A percentile compares a stretch with the other conserved stretches of the same genome.
Conservation (phyloP, 2,113 vertebrate species). For the Gallinago media region DNA sequence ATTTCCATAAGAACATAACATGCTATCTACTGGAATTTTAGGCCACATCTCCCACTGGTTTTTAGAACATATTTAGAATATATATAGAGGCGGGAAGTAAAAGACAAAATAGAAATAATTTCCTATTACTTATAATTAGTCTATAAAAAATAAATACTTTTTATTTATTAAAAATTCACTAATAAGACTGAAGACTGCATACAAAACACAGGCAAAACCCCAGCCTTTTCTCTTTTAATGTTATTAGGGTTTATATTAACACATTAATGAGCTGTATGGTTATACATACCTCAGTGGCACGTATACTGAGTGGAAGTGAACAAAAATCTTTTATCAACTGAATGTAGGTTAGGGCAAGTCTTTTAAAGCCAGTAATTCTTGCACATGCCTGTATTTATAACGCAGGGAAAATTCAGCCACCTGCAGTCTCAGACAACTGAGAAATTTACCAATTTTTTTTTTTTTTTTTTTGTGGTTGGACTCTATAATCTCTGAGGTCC, state of each 20-base stretch:
- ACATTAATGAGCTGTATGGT: background rate
- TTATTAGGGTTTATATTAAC: background rate
- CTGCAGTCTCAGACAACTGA: background rate
- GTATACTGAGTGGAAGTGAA: background rate
- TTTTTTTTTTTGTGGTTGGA: no score
- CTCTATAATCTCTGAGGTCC: no score
- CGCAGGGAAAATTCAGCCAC: background rate
- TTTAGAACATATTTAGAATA: background rate
- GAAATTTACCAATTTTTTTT: background rate
- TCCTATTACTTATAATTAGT: background rate
- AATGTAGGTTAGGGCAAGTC: background rate
- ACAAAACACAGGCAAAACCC: background rate
- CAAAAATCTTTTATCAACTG: background rate
- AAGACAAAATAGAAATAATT: background rate
- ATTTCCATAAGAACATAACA: background rate
- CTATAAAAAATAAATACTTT: background rate
- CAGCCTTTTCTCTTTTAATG: background rate
- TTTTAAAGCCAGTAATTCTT: background rate
- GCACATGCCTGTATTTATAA: background rate
- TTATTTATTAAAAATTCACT: background rate
- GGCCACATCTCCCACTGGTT: background rate
- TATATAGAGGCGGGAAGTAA: background rate
- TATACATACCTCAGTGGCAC: background rate
- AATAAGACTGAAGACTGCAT: background rate
- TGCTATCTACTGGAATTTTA: background rate